Conservation (phyloP, 35 echinoderm and acorn worm genomes). For the Heliocidaris erythrogramma region DNA sequence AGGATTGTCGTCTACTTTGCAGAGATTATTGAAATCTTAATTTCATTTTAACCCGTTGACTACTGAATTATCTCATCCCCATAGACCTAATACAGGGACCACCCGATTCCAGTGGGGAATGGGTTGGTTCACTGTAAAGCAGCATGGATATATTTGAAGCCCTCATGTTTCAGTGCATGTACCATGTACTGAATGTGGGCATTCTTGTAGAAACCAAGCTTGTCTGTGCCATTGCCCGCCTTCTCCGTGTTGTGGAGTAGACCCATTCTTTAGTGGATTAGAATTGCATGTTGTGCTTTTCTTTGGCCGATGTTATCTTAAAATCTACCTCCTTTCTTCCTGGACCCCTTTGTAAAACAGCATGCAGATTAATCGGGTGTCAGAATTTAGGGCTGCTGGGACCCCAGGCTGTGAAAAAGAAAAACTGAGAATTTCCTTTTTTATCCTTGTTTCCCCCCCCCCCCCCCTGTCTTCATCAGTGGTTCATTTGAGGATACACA, state of each 20-base stretch:
- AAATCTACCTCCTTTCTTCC: conserved; percentile 24
- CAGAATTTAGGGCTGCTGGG: background rate
- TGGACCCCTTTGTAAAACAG: background rate
- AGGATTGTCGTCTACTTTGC: no score
- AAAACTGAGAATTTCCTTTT: no score
- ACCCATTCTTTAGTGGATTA: background rate
- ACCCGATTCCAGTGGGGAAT: no score
- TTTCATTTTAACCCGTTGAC: no score
- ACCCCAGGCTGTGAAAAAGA: background rate
- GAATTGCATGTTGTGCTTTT: conserved; percentile 23
- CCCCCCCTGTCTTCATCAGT: background rate
- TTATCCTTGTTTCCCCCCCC: background rate
- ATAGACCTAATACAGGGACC: no score
- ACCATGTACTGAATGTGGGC: no score
- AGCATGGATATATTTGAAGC: no score
- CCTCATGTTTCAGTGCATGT: no score
- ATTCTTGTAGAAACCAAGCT: no score
- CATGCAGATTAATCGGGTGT: conserved; percentile 29
- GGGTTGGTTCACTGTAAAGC: no score
- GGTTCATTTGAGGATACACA: background rate
- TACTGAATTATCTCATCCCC: no score
- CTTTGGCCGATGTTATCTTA: conserved; percentile 27
- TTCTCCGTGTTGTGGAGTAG: background rate
- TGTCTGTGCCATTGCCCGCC: background rate
- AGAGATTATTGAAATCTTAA: no score